Conservation (phyloP, 1,140 invertebrate genomes). For the Lasioglossum albipes region DNA sequence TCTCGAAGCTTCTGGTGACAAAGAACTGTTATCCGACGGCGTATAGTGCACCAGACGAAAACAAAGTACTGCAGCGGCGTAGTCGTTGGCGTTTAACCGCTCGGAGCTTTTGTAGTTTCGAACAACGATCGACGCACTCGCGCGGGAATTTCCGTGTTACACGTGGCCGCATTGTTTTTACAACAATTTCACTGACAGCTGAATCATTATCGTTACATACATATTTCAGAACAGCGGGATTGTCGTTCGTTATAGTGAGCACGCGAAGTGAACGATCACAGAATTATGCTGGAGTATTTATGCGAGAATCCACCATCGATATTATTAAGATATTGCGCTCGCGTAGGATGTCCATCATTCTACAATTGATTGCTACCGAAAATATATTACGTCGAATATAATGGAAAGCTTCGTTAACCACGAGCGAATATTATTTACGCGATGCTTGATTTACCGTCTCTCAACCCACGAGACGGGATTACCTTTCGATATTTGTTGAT, state of each 20-base stretch:
- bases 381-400: not conserved
- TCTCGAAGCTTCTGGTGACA: not conserved
- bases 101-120: slow-evolving; percentile 9
- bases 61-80: not conserved
- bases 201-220: slow-evolving; percentile 5
- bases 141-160: not conserved
- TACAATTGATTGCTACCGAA: slow-evolving; percentile 9
- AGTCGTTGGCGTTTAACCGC: not conserved
- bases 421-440: not conserved
- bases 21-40: not conserved
- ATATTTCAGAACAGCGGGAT: not conserved
- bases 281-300: not conserved
- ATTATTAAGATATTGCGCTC: not conserved
- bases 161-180: not conserved
- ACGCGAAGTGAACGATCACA: not conserved
- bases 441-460: too few relatives aligned
- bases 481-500: not conserved
- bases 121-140: not conserved
- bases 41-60: not conserved
- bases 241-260: not conserved
- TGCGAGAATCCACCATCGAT: not conserved
- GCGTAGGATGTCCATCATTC: not conserved
- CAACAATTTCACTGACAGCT: not conserved
- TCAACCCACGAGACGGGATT: too few relatives aligned
- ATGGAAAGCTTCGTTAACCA: not conserved